Evolutionary conservation across 2,113 vertebrate species (phyloP).

Genomic region (Seriola quinqueradiata): DNA sequence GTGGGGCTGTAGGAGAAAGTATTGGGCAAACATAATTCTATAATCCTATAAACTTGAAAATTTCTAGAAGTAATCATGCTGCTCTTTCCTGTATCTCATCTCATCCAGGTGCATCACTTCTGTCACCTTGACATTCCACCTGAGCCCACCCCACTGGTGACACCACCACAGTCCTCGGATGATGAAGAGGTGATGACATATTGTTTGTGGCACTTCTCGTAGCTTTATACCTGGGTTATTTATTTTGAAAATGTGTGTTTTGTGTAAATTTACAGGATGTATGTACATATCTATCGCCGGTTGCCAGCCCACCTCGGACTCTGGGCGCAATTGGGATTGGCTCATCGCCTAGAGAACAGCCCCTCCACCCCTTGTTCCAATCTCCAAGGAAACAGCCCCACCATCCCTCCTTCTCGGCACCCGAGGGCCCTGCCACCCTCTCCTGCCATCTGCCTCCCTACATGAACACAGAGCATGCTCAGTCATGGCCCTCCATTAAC

Average conservation of each 20-base stretch:
- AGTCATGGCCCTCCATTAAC: constrained; percentile 96
- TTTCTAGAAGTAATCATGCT: not conserved
- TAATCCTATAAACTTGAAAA: no score
- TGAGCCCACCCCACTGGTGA: constrained; percentile 79
- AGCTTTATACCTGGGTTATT: not conserved
- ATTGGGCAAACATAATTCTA: no score
- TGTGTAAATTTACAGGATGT: constrained; percentile 45
- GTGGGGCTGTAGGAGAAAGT: no score
- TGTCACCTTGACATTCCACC: constrained; percentile 81
- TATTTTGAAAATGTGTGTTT: not conserved
- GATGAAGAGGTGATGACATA: constrained; percentile 86
- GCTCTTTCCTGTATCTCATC: not conserved
- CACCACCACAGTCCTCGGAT: constrained; percentile 87
- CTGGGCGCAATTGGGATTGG: constrained; percentile 69
- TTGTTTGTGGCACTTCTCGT: not conserved
- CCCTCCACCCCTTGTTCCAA: constrained; percentile 51
- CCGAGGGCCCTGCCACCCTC: constrained; percentile 82
- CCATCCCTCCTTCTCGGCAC: constrained; percentile 78
- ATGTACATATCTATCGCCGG: constrained; percentile 62
- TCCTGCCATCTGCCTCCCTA: constrained; percentile 84
- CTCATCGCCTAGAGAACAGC: constrained; percentile 77
- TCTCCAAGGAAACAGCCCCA: constrained; percentile 81
- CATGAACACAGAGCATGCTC: constrained; percentile 88
- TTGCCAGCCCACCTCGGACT: constrained; percentile 85
- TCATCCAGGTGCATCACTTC: constrained; percentile 86